Base-by-base conservation (phyloP, 2,113 vertebrate species). In the Muntiacus muntjak region DNA sequence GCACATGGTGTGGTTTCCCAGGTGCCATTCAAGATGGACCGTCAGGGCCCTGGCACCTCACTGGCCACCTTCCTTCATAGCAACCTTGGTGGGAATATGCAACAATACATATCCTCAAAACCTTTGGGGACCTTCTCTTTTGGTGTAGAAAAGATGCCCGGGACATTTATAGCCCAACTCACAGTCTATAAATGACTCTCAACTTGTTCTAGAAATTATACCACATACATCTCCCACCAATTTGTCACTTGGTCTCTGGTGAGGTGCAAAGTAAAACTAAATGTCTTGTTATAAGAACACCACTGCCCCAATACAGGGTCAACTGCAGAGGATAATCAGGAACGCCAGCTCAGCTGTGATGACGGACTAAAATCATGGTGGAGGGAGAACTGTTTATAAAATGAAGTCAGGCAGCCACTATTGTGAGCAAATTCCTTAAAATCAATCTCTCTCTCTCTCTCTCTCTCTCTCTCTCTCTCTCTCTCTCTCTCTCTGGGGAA, bases 1-100 rank as follows among this genome's bases (percentile, higher is more conserved):
- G 6, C 8, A 14, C 8, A 6, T 47, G 1, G 6, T 12, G 13
- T 45, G 30, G 36, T 14, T 76, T 21, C 25, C 36, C 40, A n/a
- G 2, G 16, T 60, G 50, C 5, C 83, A 6, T 64, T 67, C 43
- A 8, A 26, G 21, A 16, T 23, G 26, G n/a, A 43, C 28, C 1
- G 0, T 30, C 7, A 12, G 21, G 5, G 3, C 26, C 60, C 43
- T 21, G 6, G 71, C 3, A 16, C 16, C 67, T 12, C 23, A 33
- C 30, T n/a, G 28, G 28, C 45, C 16, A 0, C 28, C 25, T 92
- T 15, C 26, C 82, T 74, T 33, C 78, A 2, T 0, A 14, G 50
- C 0, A 17, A 71, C 19, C 12, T 28, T 23, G 23, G 28, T 25
- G 67, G 47, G 11, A 9, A 74, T 3, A 2, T 0, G 4, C 12